Base-by-base conservation (phyloP, 2,113 vertebrate species). In the Egretta garzetta region DNA sequence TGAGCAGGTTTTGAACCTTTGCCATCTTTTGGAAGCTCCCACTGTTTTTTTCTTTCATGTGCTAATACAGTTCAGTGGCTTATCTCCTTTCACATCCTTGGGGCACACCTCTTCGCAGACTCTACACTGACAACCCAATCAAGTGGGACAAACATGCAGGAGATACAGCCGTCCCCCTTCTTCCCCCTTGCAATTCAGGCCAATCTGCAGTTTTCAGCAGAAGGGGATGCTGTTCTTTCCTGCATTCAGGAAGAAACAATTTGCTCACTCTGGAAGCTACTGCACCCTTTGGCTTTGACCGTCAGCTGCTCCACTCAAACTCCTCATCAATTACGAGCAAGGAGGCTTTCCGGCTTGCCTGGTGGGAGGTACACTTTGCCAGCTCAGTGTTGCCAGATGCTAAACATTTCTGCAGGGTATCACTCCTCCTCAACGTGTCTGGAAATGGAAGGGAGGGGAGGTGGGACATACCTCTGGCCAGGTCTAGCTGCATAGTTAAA, bases 31-130 rank as follows among this genome's bases (percentile, higher is more conserved):
- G 89, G 96, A 91, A 87, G 94, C 86, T 96, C 95, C 94, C 93
- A 96, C 93, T 88, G 77, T 39, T 93, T 94, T 94, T 91, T 94
- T 47, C 95, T 97, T 96, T 97, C 89, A 97, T 96, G 97, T 97
- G 97, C 87, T 97, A 97, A 97, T 96, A 47, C 28, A 76, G 80
- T 62, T 64, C 58, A 37, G 55, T 14, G 45, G 74, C 93, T 96
- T 97, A 97, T 97, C 95, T 96, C 58, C 84, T 47, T 70, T 94
- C 17, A 5, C 64, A 93, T 96, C 91, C 95, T 37, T 90, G 87
- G 93, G 91, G 89, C 96, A 93, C 91, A 82, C 93, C 94, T 97
- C 91, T 94, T 72, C 1, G 10, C 56, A 97, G 95, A 81, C 91
- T 75, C 55, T 79, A 88, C 10, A 76, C 89, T 50, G 80, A 89